Evolutionary conservation across 2,888 invertebrate genomes (phyloP), one percentile per base, ranked within the genome.

Genomic region (Cylloceria caligata): DNA sequence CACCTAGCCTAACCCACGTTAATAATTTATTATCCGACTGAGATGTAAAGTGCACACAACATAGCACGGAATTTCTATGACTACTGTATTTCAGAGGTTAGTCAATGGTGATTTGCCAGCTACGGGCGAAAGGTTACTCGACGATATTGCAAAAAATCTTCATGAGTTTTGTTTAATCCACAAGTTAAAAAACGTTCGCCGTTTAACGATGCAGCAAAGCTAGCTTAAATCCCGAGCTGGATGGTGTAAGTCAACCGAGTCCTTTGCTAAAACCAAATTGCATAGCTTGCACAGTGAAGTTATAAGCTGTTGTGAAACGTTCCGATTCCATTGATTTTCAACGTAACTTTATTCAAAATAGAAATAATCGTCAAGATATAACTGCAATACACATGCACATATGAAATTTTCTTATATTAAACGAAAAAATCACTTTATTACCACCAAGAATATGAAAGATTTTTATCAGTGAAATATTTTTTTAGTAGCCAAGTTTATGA

Each of bases 171-270:
- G 52, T 80, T 67, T 80, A 74, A 80, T 80, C 52, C n/a, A n/a
- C 57, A 67, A 65, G 64, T 80, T 75, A 67, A 65, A 69, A 34
- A 71, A 75, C 45, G 75, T 71, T 71, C 71, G 65, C 75, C 65
- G 75, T 71, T 65, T 71, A 45, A 57, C 71, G 57, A 64, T 55
- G 49, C 57, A 55, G 36, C 45, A 68, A 55, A 65, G 36, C 47
- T 47, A 57, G 64, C 45, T 65, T 49, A 64, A 68, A 60, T 47
- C 45, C 1, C 64, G n/a, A n/a, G 24, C 27, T 39, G 45, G 13
- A 13, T 36, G n/a, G 19, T 16, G 27, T 13, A 39, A 27, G 16
- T 47, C 30, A 27, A n/a, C 13, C 3, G 30, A 16, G 13, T 21
- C 13, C 30, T 34, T 47, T 11, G 19, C 47, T 49, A 0, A 11